phyloP scores from a whole-genome alignment of 1,140 invertebrate species.

The Leptoteleia sp. region DNA sequence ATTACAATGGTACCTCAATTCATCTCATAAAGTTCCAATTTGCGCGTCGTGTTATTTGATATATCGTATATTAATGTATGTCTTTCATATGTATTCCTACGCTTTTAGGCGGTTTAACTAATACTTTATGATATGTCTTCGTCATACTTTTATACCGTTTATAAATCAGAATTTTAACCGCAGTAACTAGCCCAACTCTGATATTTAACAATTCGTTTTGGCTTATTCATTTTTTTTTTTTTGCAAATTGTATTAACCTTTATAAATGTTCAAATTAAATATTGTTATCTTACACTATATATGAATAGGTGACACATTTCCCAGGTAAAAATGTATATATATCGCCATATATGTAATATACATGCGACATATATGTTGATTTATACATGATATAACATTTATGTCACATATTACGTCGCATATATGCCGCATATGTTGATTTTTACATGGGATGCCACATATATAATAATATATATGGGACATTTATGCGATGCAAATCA shows the following conservation, averaged over 20 bases:
- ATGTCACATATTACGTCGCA: no score
- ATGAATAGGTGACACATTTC: conserved; percentile 52
- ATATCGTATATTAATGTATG: conserved; percentile 69
- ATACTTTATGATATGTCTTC: conserved; percentile 81
- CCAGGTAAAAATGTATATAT: no score
- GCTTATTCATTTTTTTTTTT: conserved; percentile 73
- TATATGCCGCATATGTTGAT: no score
- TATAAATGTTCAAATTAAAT: conserved; percentile 79
- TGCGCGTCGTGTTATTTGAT: conserved; percentile 75
- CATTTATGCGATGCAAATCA: no score
- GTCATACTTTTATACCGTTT: conserved; percentile 77
- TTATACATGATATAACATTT: no score
- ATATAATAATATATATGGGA: no score
- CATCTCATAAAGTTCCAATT: conserved; percentile 69
- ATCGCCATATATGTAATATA: no score
- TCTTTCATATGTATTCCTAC: conserved; percentile 77
- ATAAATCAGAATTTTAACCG: conserved; percentile 74
- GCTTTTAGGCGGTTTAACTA: conserved; percentile 80
- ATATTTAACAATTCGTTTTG: conserved; percentile 80
- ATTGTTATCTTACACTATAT: conserved; percentile 61
- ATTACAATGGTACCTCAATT: conserved; percentile 28
- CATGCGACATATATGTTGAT: no score
- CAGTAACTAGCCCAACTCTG: conserved; percentile 72
- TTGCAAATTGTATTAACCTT: conserved; percentile 61
- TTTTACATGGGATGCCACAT: no score